Conservation (phyloP, 2,888 invertebrate species). For the Pterostichus niger region DNA sequence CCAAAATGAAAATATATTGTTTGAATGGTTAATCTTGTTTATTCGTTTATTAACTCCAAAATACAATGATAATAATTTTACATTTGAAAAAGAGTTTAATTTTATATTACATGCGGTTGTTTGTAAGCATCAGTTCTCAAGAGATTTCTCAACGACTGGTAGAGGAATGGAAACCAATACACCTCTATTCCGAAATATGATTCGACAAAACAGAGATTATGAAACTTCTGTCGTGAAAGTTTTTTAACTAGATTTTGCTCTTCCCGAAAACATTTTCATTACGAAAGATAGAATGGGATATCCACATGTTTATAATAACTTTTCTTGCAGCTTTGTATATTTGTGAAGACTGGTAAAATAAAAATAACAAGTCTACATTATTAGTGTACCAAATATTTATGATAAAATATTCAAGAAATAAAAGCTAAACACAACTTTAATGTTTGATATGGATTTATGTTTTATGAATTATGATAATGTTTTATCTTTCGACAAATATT, state of each 20-base stretch:
- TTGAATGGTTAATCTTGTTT: too few relatives aligned
- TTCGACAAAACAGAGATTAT: neutral
- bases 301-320: conserved; percentile 14
- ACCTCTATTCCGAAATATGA: conserved; percentile 7
- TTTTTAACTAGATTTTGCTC: conserved; percentile 33
- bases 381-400: neutral
- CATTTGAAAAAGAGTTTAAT: too few relatives aligned
- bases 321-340: neutral
- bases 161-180: conserved; percentile 54
- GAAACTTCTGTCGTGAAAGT: neutral
- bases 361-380: neutral
- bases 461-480: neutral
- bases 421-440: neutral
- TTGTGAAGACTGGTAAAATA: neutral
- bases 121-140: neutral
- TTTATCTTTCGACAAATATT: neutral
- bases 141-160: neutral
- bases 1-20: too few relatives aligned
- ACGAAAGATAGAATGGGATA: neutral
- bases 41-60: too few relatives aligned
- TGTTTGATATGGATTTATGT: neutral
- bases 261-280: conserved; percentile 22
- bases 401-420: neutral
- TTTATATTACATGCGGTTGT: too few relatives aligned
- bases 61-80: too few relatives aligned